Conservation (phyloP, 2,888 invertebrate genomes). For the Trichopria drosophilae region DNA sequence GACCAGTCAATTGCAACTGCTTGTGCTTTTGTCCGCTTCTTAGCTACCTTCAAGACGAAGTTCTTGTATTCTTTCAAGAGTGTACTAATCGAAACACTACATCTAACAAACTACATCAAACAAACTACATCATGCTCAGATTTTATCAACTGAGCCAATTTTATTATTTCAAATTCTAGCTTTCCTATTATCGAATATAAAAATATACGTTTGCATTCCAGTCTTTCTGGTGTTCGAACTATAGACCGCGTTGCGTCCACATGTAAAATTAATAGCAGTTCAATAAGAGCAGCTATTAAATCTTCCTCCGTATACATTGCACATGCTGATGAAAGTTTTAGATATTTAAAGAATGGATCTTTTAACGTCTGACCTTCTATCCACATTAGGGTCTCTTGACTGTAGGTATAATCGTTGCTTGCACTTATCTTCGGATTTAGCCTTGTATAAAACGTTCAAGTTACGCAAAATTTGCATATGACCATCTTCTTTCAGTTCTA, state of each 20-base stretch:
- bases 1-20: conserved; percentile 28
- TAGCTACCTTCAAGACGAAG: conserved; percentile 12
- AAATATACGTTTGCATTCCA: conserved; percentile 26
- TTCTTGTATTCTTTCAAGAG: conserved; percentile 23
- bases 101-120: too few species aligned
- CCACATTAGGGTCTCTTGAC: too few species aligned
- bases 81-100: conserved; percentile 12
- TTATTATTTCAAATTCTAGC: conserved; percentile 8
- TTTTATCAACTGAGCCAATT: conserved; percentile 22
- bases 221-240: conserved; percentile 17
- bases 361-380: too few species aligned
- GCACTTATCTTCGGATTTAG: too few species aligned
- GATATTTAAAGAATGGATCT: too few species aligned
- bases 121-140: conserved; percentile 23
- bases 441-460: too few species aligned
- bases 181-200: conserved; percentile 23
- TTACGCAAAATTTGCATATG: too few species aligned
- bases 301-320: conserved; percentile 19
- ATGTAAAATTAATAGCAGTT: too few species aligned
- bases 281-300: too few species aligned
- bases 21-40: conserved; percentile 18
- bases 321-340: too few species aligned
- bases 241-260: conserved; percentile 30
- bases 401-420: too few species aligned
- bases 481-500: conserved; percentile 9